phyloP scores from a whole-genome alignment of 2,888 invertebrate species.

The Oegoconia quadripuncta region DNA sequence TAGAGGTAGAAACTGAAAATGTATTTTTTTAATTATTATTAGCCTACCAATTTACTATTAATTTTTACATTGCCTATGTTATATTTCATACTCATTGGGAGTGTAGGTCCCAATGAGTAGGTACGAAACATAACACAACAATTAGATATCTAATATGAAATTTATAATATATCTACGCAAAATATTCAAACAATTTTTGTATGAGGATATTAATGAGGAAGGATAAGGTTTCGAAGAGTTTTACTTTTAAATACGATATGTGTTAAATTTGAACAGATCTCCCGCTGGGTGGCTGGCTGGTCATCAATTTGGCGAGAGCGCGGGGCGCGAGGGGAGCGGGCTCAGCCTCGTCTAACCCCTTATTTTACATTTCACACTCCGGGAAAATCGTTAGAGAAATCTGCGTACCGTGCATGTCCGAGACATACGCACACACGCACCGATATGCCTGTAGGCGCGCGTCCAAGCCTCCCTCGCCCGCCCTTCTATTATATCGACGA shows the following conservation, averaged over 20 bases:
- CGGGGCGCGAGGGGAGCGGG: slow-evolving; percentile 44
- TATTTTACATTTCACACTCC: slow-evolving; percentile 80
- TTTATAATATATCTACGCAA: slow-evolving; percentile 16
- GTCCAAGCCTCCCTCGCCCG: slow-evolving; percentile 51
- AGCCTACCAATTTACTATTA: too few species aligned
- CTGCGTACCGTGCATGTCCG: slow-evolving; percentile 77
- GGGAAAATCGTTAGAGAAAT: slow-evolving; percentile 80
- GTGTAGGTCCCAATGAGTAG: too few species aligned
- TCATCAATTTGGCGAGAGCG: slow-evolving; percentile 72
- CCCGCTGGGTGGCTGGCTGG: slow-evolving; percentile 61
- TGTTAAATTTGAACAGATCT: slow-evolving; percentile 76
- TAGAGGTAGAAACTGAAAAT: too few species aligned
- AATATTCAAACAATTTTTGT: slow-evolving; percentile 50
- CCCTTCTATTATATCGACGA: slow-evolving; percentile 67
- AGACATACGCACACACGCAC: slow-evolving; percentile 64
- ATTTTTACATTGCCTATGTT: too few species aligned
- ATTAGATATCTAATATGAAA: not conserved
- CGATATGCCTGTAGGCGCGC: slow-evolving; percentile 20
- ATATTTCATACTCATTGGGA: too few species aligned
- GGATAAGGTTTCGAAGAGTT: slow-evolving; percentile 63
- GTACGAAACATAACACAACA: not conserved
- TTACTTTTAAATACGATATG: slow-evolving; percentile 74
- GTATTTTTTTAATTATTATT: too few species aligned
- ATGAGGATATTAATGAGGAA: slow-evolving; percentile 63
- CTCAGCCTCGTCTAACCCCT: slow-evolving; percentile 74